A percentile compares a stretch with the other conserved stretches of the same genome.
Conservation (phyloP, 1,140 invertebrate genomes). For the Lasioglossum albipes region DNA sequence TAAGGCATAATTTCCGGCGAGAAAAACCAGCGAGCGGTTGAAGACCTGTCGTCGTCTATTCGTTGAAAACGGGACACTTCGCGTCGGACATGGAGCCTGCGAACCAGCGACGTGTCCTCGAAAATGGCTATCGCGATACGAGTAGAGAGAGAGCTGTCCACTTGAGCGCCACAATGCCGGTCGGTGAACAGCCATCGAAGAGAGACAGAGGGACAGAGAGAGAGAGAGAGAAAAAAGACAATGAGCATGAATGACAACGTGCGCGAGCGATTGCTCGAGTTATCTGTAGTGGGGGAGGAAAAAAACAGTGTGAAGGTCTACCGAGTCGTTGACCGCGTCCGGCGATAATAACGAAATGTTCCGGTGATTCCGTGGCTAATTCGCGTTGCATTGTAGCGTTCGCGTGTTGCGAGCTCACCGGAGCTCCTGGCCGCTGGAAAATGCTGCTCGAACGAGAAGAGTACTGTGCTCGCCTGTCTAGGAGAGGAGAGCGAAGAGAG, state of each 20-base stretch:
- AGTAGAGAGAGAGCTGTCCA: not conserved
- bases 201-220: not conserved
- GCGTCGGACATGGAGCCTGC: too few relatives aligned
- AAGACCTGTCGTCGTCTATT: too few relatives aligned
- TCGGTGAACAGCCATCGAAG: not conserved
- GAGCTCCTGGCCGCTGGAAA: too few relatives aligned
- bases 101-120: not conserved
- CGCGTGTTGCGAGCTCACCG: not conserved
- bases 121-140: conserved; percentile 28
- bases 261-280: conserved; percentile 18
- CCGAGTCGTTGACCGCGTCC: conserved; percentile 37
- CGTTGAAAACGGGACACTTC: too few relatives aligned
- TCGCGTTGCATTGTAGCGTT: not conserved
- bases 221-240: conserved; percentile 10
- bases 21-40: too few relatives aligned
- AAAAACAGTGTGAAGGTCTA: conserved; percentile 42
- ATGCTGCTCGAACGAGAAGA: too few relatives aligned
- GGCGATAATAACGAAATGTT: conserved; percentile 36
- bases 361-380: conserved; percentile 38
- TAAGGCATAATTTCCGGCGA: too few relatives aligned
- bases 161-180: not conserved
- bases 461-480: too few relatives aligned
- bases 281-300: conserved; percentile 25
- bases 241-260: conserved; percentile 24
- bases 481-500: not conserved